A percentile compares a stretch with the other conserved stretches of the same genome.
These are phyloP conservation scores for Fulica atra DNA, from an alignment of 2,113 vertebrate species.

Conservation along the genomic window DNA sequence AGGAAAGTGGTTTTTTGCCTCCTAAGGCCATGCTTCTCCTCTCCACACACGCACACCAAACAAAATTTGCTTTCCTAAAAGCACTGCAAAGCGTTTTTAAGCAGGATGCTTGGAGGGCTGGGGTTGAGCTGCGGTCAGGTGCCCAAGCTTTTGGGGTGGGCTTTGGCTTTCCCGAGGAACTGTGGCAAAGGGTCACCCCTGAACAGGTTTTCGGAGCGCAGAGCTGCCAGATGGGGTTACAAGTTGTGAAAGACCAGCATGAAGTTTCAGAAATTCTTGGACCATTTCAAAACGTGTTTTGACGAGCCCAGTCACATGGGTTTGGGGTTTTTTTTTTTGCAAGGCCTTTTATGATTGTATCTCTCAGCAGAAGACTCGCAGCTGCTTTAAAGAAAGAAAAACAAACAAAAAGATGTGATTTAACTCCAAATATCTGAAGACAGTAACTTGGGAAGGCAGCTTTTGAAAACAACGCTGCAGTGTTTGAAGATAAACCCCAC, in stretches of 20 bases:
- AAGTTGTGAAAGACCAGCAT: slow-evolving; percentile 37
- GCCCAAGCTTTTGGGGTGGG: neutral
- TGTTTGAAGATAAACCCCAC: slow-evolving; percentile 2
- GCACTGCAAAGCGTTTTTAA: neutral
- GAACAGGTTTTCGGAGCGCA: neutral
- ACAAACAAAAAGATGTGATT: slow-evolving; percentile 52
- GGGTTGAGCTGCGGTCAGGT: fast-evolving
- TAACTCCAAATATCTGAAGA: slow-evolving; percentile 28
- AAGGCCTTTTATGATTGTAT: slow-evolving; percentile 61
- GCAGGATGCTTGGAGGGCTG: neutral
- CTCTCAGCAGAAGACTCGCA: neutral
- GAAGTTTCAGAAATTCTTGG: slow-evolving; percentile 56
- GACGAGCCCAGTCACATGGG: slow-evolving; percentile 12
- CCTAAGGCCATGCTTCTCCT: neutral
- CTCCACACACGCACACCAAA: neutral
- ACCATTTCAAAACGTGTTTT: slow-evolving; percentile 48
- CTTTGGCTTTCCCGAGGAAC: neutral
- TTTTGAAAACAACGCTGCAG: slow-evolving; percentile 11
- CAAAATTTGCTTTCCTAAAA: neutral
- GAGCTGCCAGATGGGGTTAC: neutral
- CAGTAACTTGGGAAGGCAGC: neutral
- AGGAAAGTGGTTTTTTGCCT: neutral
- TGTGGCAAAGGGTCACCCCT: neutral
- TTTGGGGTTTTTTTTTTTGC: neutral
- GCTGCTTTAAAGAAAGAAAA: slow-evolving; percentile 44